Conservation (phyloP, 1,140 invertebrate species). For the Bombus difficillimus region DNA sequence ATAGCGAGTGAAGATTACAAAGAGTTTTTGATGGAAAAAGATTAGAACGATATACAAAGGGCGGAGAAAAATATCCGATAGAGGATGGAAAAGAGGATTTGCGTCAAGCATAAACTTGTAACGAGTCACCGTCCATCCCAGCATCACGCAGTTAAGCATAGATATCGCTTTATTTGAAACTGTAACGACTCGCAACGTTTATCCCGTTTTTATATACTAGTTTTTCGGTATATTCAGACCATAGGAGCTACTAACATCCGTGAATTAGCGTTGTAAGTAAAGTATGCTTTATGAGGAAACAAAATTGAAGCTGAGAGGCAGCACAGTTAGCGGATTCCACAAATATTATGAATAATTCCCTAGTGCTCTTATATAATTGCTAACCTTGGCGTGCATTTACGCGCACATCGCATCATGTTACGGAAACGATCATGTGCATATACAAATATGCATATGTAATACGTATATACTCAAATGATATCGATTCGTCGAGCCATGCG, state of each 20-base stretch:
- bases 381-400: not conserved
- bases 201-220: not conserved
- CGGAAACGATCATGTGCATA: conserved; percentile 13
- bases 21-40: not conserved
- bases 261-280: not conserved
- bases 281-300: not conserved
- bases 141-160: not conserved
- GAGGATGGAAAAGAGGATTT: not conserved
- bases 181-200: conserved; percentile 1
- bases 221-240: too few relatives aligned
- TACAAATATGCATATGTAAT: not conserved
- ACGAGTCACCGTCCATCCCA: not conserved
- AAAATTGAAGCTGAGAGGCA: not conserved
- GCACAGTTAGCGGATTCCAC: not conserved
- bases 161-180: not conserved
- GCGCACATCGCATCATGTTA: not conserved
- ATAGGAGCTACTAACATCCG: not conserved
- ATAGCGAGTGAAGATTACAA: too few relatives aligned
- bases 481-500: conserved; percentile 7
- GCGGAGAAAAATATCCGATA: not conserved
- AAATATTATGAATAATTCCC: conserved; percentile 25
- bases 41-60: not conserved
- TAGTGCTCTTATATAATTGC: not conserved
- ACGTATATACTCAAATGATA: conserved; percentile 14
- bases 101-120: not conserved